phyloP scores from a whole-genome alignment of 2,888 invertebrate species.

The Eilema sororculum region DNA sequence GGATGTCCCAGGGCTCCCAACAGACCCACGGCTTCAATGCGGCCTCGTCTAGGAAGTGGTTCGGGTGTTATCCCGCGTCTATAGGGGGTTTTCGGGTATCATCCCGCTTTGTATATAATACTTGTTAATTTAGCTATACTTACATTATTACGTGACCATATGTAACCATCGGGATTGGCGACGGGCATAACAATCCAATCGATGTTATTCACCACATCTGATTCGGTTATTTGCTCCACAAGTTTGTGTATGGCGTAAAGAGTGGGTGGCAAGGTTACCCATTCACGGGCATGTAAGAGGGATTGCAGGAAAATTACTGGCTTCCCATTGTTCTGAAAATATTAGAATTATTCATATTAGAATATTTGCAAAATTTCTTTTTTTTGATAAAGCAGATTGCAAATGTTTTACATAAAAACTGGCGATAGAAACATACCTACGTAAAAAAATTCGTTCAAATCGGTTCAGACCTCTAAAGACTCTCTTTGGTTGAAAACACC shows the following conservation, averaged over 20 bases:
- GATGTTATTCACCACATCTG: slow-evolving; percentile 83
- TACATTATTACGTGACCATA: slow-evolving; percentile 83
- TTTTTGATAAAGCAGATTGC: neutral
- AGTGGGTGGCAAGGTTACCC: slow-evolving; percentile 89
- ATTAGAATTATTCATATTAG: neutral
- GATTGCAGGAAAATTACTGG: slow-evolving; percentile 88
- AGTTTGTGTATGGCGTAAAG: slow-evolving; percentile 89
- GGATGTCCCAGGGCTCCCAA: too few species aligned
- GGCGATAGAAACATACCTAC: neutral
- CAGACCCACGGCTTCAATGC: too few species aligned
- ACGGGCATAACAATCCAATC: slow-evolving; percentile 91
- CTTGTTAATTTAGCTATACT: too few species aligned
- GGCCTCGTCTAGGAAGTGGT: too few species aligned
- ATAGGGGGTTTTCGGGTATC: too few species aligned
- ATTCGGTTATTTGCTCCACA: slow-evolving; percentile 85
- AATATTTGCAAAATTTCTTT: neutral
- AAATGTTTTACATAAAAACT: neutral
- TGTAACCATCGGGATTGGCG: slow-evolving; percentile 91
- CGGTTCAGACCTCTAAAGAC: too few species aligned
- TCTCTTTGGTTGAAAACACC: too few species aligned
- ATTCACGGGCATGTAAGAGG: slow-evolving; percentile 89
- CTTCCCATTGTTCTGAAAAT: slow-evolving; percentile 70
- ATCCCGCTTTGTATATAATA: too few species aligned
- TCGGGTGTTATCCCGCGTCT: too few species aligned
- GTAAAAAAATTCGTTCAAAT: too few species aligned